A percentile compares a stretch with the other conserved stretches of the same genome.
Evolutionary conservation across 2,888 invertebrate species (phyloP).

Genomic region (Dorcus parallelipipedus): DNA sequence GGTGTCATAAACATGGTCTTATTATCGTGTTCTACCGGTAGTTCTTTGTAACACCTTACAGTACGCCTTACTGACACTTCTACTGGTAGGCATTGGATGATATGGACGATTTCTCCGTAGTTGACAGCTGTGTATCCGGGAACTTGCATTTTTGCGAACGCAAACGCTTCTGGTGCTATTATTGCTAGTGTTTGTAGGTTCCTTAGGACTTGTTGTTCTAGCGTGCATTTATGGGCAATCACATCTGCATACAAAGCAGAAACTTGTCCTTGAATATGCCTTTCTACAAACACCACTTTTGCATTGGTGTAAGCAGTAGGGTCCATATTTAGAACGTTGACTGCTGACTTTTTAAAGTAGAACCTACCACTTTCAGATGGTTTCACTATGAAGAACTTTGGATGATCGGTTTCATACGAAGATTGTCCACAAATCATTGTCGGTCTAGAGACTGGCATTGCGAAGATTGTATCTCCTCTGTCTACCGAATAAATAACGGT

Average conservation of each 20-base stretch:
- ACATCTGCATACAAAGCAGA: conserved; percentile 10
- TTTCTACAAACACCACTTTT: neutral
- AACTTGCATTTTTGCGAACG: conserved; percentile 15
- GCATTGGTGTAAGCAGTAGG: conserved; percentile 14
- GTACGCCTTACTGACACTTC: too few relatives aligned
- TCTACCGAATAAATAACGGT: neutral
- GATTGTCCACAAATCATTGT: conserved; percentile 3
- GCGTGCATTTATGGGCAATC: conserved; percentile 9
- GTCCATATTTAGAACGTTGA: conserved; percentile 10
- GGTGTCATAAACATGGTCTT: too few relatives aligned
- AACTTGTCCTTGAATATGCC: conserved; percentile 10
- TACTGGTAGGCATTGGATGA: conserved; percentile 11
- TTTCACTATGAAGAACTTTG: conserved; percentile 5
- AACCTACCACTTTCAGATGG: conserved; percentile 5
- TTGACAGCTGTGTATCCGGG: conserved; percentile 17
- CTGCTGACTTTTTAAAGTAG: neutral
- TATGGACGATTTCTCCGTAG: conserved; percentile 17
- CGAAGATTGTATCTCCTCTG: neutral
- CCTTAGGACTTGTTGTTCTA: conserved; percentile 12
- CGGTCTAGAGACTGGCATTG: conserved; percentile 2
- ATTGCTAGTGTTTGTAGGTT: conserved; percentile 16
- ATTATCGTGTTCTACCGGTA: too few relatives aligned
- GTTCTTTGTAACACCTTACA: too few relatives aligned
- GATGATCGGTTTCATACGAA: conserved; percentile 2
- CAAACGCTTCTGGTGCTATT: conserved; percentile 15